These are phyloP conservation scores for Orbicella faveolata DNA, from an alignment of 64 coral and sea anemone genomes.

Conservation along the genomic window DNA sequence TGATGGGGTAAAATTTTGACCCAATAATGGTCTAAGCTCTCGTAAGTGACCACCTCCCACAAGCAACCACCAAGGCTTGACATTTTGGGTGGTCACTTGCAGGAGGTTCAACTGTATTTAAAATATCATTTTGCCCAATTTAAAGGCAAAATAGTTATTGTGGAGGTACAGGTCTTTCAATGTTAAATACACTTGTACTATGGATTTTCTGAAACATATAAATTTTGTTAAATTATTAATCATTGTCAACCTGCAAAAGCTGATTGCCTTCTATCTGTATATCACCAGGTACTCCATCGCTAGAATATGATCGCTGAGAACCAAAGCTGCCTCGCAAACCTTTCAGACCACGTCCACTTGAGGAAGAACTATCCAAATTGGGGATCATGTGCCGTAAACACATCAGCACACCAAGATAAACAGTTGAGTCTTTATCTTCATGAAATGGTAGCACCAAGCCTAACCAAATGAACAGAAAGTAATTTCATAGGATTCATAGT, in stretches of 20 bases:
- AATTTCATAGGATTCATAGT: no score
- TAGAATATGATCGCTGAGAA: slow-evolving; percentile 44
- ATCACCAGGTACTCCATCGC: background rate
- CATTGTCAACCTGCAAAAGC: slow-evolving; percentile 71
- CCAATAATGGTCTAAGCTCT: no score
- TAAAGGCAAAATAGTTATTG: no score
- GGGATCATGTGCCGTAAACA: slow-evolving; percentile 89
- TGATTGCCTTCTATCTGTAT: slow-evolving; percentile 47
- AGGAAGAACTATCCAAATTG: slow-evolving; percentile 49
- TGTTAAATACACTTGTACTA: no score
- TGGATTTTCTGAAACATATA: background rate
- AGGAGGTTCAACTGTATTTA: no score
- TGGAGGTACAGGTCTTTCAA: no score
- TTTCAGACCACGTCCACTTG: slow-evolving; percentile 41
- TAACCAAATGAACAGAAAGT: background rate
- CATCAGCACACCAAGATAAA: slow-evolving; percentile 85
- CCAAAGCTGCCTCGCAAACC: slow-evolving; percentile 89
- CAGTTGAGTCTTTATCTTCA: slow-evolving; percentile 58
- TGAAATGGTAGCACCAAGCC: slow-evolving; percentile 78
- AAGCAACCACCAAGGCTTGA: no score
- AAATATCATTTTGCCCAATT: no score
- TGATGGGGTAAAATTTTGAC: no score
- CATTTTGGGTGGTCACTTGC: no score
- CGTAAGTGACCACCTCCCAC: no score
- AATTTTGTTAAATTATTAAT: background rate